Evolutionary conservation across 2,113 vertebrate species (phyloP).

Genomic region (Oryzias curvinotus): DNA sequence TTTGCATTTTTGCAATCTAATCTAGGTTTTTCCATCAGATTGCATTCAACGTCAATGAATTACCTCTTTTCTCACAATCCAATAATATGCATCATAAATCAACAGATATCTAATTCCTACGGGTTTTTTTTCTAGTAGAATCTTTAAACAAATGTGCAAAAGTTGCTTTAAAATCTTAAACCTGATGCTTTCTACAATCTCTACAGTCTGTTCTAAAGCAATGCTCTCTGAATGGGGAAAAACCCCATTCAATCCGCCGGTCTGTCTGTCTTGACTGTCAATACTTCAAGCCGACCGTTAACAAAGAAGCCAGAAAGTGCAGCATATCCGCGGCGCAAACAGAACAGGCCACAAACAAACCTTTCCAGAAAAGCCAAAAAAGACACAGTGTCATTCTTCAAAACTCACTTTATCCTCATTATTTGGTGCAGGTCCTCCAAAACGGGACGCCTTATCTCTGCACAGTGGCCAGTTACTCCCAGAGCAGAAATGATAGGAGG

Average conservation of each 20-base stretch:
- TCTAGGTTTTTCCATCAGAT: background rate
- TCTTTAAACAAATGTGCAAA: background rate
- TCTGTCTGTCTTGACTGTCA: constrained; percentile 11
- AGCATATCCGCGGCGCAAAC: background rate
- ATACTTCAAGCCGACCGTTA: constrained; percentile 38
- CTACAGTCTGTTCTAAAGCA: background rate
- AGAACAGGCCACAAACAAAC: background rate
- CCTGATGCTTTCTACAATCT: background rate
- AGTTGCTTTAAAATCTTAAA: background rate
- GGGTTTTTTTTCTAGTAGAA: background rate
- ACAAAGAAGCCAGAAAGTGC: constrained; percentile 43
- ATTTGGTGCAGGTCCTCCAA: constrained; percentile 46
- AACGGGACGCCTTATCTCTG: constrained; percentile 36
- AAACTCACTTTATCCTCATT: constrained; percentile 76
- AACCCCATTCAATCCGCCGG: constrained; percentile 56
- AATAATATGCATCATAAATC: background rate
- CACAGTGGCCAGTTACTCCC: constrained; percentile 46
- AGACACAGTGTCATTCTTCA: constrained; percentile 43
- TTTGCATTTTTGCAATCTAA: no score
- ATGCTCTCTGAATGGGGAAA: constrained; percentile 5
- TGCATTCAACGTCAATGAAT: background rate
- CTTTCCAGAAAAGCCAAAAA: background rate
- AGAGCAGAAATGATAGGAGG: constrained; percentile 34
- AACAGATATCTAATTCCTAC: background rate
- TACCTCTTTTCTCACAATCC: background rate